Base-by-base conservation (phyloP, 2,888 invertebrate genomes). In the Agonum fuliginosum region DNA sequence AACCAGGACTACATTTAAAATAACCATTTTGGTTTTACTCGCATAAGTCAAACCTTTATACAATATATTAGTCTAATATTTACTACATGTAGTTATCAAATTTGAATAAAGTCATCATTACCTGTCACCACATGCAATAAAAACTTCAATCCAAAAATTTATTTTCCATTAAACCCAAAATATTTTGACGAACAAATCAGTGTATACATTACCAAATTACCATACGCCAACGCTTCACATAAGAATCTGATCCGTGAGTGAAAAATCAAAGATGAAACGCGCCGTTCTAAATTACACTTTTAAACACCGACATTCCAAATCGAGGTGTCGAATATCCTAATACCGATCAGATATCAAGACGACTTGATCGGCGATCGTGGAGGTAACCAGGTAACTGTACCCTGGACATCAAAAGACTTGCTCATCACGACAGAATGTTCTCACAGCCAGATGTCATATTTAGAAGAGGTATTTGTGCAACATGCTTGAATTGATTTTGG, bases 321-420 rank as follows among this genome's bases (percentile, higher is more conserved):
- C 41, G 67, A 41, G 41, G 67, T 67, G 67, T 67, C 67, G 41
- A 67, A 67, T 67, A 67, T 67, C 67, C 22, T 67, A 41, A 67
- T 67, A 41, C 37, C 37, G 67, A 67, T 67, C 67, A 67, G 41
- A 67, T 41, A 67, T 67, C 67, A 67, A 67, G 67, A 41, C 41
- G 41, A 37, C 41, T 22, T 20, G 14, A 54, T 54, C 58, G 58
- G 4, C 30, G 6, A 30, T 62, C 58, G 58, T 27, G 58, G 58
- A 62, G 58, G 58, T 62, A 8, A n/a, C n/a, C 30, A 5, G 30
- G 30, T 30, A 62, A 62, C 58, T 62, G 58, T 62, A 62, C 30
- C 27, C 17, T 62, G 30, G 30, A 62, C 58, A 62, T 62, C 58
- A 62, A 62, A 62, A 62, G 58, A 30, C 8, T 62, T 62, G 58